Evolutionary conservation across 2,797 vertebrate genomes (phyloP).

Genomic region (Xenopus petersii): DNA sequence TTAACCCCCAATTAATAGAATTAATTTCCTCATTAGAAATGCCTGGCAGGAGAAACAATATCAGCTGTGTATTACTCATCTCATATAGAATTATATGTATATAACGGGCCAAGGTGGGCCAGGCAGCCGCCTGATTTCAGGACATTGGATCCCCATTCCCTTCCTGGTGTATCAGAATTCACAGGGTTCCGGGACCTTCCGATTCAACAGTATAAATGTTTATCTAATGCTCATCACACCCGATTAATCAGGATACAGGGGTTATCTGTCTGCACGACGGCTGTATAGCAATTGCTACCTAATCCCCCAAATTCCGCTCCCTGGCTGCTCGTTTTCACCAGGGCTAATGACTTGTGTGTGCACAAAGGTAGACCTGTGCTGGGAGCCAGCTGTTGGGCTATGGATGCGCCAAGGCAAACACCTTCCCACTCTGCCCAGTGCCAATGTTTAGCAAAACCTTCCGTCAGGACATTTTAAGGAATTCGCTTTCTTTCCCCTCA

Average conservation of each 20-base stretch:
- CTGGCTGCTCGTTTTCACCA: constrained; percentile 44
- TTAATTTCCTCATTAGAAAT: no score
- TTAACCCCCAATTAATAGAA: no score
- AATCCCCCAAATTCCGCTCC: constrained; percentile 44
- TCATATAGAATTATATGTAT: no score
- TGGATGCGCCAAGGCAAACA: constrained; percentile 53
- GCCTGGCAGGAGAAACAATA: no score
- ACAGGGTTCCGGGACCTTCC: not conserved
- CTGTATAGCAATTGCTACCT: constrained; percentile 47
- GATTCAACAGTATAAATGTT: not conserved
- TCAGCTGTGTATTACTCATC: no score
- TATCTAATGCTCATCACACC: constrained; percentile 22
- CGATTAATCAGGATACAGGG: constrained; percentile 37
- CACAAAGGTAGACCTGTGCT: constrained; percentile 51
- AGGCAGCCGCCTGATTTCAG: no score
- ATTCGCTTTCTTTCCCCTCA: constrained; percentile 8
- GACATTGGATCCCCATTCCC: no score
- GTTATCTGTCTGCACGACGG: constrained; percentile 45
- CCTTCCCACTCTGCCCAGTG: constrained; percentile 48
- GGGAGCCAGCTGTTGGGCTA: constrained; percentile 20
- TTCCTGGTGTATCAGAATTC: not conserved
- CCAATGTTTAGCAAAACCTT: constrained; percentile 37
- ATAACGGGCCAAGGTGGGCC: no score
- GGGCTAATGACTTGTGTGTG: constrained; percentile 50
- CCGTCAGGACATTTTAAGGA: no score